A percentile compares a stretch with the other conserved stretches of the same genome.
These are phyloP conservation scores for Drosophila neoperkinsi DNA, from an alignment of 2,888 invertebrate species.

Conservation along the genomic window DNA sequence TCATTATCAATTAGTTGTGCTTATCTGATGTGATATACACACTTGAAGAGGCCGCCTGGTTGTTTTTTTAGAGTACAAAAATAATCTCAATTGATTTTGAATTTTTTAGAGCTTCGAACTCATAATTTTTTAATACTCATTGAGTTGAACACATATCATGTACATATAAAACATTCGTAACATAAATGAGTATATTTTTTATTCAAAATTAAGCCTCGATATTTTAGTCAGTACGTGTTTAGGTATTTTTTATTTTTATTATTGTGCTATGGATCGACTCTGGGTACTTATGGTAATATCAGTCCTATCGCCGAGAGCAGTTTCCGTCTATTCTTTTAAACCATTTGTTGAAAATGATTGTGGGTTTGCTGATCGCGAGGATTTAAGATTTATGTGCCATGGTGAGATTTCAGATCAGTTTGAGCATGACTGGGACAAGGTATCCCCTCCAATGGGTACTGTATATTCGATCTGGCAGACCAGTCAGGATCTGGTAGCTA, in stretches of 20 bases:
- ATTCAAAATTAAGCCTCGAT: not conserved
- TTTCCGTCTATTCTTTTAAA: not conserved
- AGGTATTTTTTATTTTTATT: not conserved
- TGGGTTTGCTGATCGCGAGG: conserved; percentile 9
- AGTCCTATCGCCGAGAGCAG: not conserved
- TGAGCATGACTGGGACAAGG: not conserved
- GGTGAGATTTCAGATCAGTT: not conserved
- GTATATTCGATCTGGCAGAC: not conserved
- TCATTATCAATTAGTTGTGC: not conserved
- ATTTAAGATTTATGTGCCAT: not conserved
- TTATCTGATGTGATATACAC: not conserved
- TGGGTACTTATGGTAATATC: not conserved
- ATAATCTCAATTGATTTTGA: not conserved
- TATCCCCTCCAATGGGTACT: not conserved
- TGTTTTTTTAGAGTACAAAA: not conserved
- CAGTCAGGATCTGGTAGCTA: not conserved
- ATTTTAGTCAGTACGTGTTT: not conserved
- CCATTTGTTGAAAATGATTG: conserved; percentile 1
- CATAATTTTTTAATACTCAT: not conserved
- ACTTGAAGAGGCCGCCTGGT: not conserved
- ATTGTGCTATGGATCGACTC: not conserved
- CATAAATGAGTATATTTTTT: not conserved
- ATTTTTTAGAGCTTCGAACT: not conserved
- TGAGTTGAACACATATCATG: not conserved
- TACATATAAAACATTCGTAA: not conserved